Evolutionary conservation across 53 echinoderm and acorn worm species (phyloP), one percentile per base, ranked within the genome.

Genomic region (Temnopleurus reevesii): DNA sequence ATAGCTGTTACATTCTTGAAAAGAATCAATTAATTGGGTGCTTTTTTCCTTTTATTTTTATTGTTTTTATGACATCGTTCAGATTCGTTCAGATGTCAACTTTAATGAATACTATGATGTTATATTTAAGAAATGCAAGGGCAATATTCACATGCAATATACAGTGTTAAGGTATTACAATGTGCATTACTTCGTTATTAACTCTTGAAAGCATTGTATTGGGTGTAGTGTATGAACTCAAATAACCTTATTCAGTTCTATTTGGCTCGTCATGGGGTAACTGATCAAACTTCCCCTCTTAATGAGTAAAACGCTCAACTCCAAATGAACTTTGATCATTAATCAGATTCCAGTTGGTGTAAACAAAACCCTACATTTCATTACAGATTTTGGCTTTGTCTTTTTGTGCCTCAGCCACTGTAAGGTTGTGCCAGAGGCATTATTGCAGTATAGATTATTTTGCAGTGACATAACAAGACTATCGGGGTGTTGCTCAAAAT

Each of bases 121-220:
- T 49, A 56, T 55, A 83, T 83, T 53, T 55, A 83, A 36, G n/a
- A n/a, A 55, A 83, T 60, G 85, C 59, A 45, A 83, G 85, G 85
- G 85, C 85, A 85, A 85, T 85, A 85, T 85, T 59, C 49, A 34
- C 45, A 85, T 57, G 85, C 85, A 85, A 85, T 85, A 85, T 85
- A 85, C 85, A 85, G 59, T 59, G 59, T 60, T 85, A 85, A 85
- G 45, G 85, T 85, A 60, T 85, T 59, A 85, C 60, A 59, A 12
- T 85, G 85, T 85, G 85, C 85, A 85, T 45, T 85, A 85, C 60
- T 79, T 38, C 30, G 45, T 24, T 49, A 49, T 35, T 21, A 49
- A 15, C 13, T 28, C 28, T 46, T 49, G 29, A 29, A 30, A 47
- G 2, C 4, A 79, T 79, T 79, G 30, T 15, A 17, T 49, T 79